Evolutionary conservation across 2,888 invertebrate species (phyloP).

Genomic region (Hyposoter dolosus): DNA sequence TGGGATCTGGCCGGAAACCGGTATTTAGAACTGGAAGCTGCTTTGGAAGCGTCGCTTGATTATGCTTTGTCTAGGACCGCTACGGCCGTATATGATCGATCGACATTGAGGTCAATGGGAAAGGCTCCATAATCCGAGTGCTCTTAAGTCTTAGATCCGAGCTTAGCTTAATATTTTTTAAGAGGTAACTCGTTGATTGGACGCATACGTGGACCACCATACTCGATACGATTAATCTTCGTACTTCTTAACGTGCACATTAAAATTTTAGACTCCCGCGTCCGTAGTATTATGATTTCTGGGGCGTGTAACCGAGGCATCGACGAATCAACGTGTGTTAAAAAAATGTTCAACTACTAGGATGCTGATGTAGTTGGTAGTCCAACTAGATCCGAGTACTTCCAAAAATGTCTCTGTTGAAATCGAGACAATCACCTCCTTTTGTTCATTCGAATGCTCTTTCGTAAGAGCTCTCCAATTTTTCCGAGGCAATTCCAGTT

Average conservation of each 20-base stretch:
- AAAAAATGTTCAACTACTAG: background rate
- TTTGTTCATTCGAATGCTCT: too few species aligned
- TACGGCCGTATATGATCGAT: background rate
- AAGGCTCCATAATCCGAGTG: background rate
- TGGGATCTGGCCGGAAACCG: background rate
- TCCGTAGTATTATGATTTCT: conserved; percentile 45
- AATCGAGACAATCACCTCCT: background rate
- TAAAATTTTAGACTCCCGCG: conserved; percentile 35
- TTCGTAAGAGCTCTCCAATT: too few species aligned
- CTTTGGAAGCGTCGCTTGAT: background rate
- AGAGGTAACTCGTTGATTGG: conserved; percentile 7
- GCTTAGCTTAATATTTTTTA: conserved; percentile 7
- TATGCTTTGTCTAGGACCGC: background rate
- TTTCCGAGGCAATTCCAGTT: background rate
- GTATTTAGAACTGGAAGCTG: conserved; percentile 4
- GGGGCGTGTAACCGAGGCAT: conserved; percentile 25
- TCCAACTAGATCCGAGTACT: background rate
- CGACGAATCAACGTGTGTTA: conserved; percentile 11
- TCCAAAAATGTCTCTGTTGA: background rate
- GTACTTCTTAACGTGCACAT: conserved; percentile 20
- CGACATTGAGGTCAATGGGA: conserved; percentile 16
- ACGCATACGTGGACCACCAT: conserved; percentile 1
- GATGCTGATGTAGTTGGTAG: background rate
- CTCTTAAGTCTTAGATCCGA: conserved; percentile 21
- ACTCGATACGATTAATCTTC: conserved; percentile 31